Percentiles rank a stretch among this genome's conserved stretches.
Conservation (phyloP, 2,888 invertebrate species). For the Chydorus sphaericus region DNA sequence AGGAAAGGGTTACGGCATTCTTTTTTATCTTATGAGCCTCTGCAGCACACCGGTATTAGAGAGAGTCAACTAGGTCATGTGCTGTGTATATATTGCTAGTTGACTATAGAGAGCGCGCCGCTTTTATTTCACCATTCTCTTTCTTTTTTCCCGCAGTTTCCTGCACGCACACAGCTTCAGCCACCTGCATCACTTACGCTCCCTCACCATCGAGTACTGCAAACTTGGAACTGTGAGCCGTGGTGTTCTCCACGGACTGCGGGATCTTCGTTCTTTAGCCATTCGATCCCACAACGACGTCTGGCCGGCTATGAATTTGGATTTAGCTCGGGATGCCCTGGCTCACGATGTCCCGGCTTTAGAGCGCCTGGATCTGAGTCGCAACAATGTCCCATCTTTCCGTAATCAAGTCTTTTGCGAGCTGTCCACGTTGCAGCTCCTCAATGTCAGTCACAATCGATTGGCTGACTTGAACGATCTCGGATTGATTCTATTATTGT, state of each 20-base stretch:
- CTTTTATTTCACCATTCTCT: too few species aligned
- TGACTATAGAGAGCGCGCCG: too few species aligned
- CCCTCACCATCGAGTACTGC: slow-evolving; percentile 56
- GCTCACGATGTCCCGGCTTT: slow-evolving; percentile 59
- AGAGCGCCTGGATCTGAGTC: slow-evolving; percentile 59
- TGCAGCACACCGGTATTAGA: too few species aligned
- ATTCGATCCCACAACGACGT: slow-evolving; percentile 61
- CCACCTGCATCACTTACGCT: slow-evolving; percentile 46
- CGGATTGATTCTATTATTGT: slow-evolving; percentile 40
- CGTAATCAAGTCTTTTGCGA: slow-evolving; percentile 58
- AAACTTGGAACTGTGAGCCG: slow-evolving; percentile 59
- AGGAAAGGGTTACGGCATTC: too few species aligned
- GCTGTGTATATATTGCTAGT: too few species aligned
- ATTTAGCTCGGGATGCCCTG: slow-evolving; percentile 56
- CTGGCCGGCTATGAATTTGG: slow-evolving; percentile 66
- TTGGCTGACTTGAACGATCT: slow-evolving; percentile 58
- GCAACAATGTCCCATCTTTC: slow-evolving; percentile 66
- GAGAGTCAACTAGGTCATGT: too few species aligned
- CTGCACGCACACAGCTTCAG: slow-evolving; percentile 61
- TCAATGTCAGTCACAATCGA: slow-evolving; percentile 61
- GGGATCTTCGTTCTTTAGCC: slow-evolving; percentile 47
- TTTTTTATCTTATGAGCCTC: too few species aligned
- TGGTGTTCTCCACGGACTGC: slow-evolving; percentile 49
- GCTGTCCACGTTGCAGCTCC: slow-evolving; percentile 43
- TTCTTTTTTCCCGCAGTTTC: slow-evolving; percentile 31